Conservation (phyloP, 2,113 vertebrate genomes). For the Mobula hypostoma region DNA sequence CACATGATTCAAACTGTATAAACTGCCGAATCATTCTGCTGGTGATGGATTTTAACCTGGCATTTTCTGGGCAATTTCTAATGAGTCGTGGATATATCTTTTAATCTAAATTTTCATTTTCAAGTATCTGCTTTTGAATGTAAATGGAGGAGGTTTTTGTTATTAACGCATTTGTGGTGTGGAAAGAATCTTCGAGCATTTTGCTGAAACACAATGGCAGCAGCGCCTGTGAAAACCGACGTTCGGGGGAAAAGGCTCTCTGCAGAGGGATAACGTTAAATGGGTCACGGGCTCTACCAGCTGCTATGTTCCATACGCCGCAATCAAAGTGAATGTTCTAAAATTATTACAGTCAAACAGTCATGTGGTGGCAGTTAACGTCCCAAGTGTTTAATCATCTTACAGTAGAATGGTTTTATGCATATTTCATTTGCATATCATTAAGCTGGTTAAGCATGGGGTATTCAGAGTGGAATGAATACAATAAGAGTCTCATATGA, state of each 20-base stretch:
- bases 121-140: conserved; percentile 20
- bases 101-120: conserved; percentile 29
- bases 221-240: conserved; percentile 31
- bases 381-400: conserved; percentile 97
- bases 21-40: conserved; percentile 28
- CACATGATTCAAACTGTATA: conserved; percentile 17
- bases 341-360: conserved; percentile 63
- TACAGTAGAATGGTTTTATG: conserved; percentile 97
- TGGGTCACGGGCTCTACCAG: conserved; percentile 51
- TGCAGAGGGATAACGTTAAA: conserved; percentile 38
- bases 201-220: conserved; percentile 34
- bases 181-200: conserved; percentile 33
- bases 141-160: conserved; percentile 12
- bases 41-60: conserved; percentile 36
- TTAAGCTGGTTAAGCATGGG: conserved; percentile 79
- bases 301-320: conserved; percentile 64
- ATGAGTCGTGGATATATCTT: conserved; percentile 26
- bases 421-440: conserved; percentile 99
- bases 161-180: conserved; percentile 23
- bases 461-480: conserved; percentile 70
- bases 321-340: conserved; percentile 65
- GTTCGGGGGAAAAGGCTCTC: conserved; percentile 28
- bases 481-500: conserved; percentile 60
- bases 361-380: conserved; percentile 78
- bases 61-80: conserved; percentile 34